These are phyloP conservation scores for Drosophila lacicola DNA, from an alignment of 2,888 invertebrate genomes.

Conservation along the genomic window DNA sequence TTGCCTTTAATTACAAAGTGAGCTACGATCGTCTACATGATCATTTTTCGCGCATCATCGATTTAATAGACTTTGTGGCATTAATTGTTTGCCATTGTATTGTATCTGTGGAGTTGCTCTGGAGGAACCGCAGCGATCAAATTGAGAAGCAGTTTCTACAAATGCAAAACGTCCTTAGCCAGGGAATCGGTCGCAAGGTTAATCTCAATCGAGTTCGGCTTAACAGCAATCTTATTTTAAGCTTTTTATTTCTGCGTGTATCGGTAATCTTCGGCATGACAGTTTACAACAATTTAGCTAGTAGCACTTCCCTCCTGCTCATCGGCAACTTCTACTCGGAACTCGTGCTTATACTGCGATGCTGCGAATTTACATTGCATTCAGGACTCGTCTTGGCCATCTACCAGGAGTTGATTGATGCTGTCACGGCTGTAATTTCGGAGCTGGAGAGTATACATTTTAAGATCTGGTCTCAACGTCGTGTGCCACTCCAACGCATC, in stretches of 20 bases:
- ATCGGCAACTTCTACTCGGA: constrained; percentile 49
- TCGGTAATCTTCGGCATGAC: constrained; percentile 1
- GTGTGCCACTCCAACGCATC: constrained; percentile 16
- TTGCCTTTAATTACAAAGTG: constrained; percentile 26
- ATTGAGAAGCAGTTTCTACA: constrained; percentile 29
- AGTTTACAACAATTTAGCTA: constrained; percentile 6
- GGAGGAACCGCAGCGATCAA: constrained; percentile 23
- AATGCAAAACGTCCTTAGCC: constrained; percentile 13
- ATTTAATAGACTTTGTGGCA: constrained; percentile 30
- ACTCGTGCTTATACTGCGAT: constrained; percentile 51
- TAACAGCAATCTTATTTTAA: constrained; percentile 13
- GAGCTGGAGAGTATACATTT: constrained; percentile 21
- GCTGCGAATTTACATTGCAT: constrained; percentile 55
- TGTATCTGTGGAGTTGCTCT: constrained; percentile 31
- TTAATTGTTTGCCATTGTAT: constrained; percentile 36
- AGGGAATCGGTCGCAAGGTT: constrained; percentile 20
- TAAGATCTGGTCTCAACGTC: constrained; percentile 1
- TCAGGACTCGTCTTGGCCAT: constrained; percentile 28
- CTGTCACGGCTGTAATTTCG: not conserved
- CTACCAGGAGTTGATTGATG: constrained; percentile 31
- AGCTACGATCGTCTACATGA: constrained; percentile 31
- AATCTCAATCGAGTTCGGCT: constrained; percentile 5
- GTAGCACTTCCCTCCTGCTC: constrained; percentile 7
- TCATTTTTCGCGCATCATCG: constrained; percentile 19
- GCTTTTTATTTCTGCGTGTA: constrained; percentile 20